These are phyloP conservation scores for Drosophila cracens DNA, from an alignment of 2,888 invertebrate genomes.

Conservation along the genomic window DNA sequence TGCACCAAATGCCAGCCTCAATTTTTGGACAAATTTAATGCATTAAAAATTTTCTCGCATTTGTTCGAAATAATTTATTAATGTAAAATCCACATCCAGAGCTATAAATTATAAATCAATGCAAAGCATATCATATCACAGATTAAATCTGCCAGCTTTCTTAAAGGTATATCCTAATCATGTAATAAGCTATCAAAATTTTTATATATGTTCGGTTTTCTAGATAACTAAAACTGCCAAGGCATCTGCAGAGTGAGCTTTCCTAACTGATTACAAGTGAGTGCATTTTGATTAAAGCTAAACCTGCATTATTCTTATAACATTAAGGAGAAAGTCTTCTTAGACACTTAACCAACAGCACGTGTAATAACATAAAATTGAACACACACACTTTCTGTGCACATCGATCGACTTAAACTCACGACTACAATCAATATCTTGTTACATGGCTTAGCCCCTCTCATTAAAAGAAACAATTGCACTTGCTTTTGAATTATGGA, in stretches of 20 bases:
- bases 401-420: constrained; percentile 9
- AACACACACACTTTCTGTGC: constrained; percentile 4
- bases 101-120: not conserved
- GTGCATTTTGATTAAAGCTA: not conserved
- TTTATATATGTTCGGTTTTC: not conserved
- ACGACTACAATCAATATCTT: constrained; percentile 24
- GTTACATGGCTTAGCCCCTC: constrained; percentile 18
- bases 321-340: no score
- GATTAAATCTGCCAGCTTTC: not conserved
- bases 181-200: not conserved
- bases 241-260: not conserved
- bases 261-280: not conserved
- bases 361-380: constrained; percentile 2
- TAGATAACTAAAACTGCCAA: not conserved
- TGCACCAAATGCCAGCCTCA: constrained; percentile 1
- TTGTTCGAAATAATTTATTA: not conserved
- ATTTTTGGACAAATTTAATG: constrained; percentile 3
- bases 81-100: not conserved
- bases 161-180: not conserved
- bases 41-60: not conserved
- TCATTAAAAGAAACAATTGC: constrained; percentile 58
- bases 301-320: not conserved
- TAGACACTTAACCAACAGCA: not conserved
- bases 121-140: not conserved
- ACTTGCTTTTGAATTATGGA: constrained; percentile 43